Percentiles rank a stretch among this genome's conserved stretches.
Evolutionary conservation across 1,140 invertebrate genomes (phyloP).

Genomic region (Rhyacophila brunnea): DNA sequence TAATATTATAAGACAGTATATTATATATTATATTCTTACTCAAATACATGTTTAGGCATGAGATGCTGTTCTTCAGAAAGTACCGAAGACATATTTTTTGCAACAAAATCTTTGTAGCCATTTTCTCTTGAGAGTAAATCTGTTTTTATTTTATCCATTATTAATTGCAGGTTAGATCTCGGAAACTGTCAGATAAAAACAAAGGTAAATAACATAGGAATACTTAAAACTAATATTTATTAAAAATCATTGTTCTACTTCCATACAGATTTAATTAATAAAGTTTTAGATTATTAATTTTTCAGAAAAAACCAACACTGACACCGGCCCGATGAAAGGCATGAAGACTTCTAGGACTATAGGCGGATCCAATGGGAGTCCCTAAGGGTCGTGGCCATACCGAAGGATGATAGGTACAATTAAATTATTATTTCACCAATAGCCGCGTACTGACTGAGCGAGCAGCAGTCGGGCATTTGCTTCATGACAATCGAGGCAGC

Average conservation of each 20-base stretch:
- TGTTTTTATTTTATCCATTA: constrained; percentile 67
- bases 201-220: background rate
- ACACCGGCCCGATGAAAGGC: too few species aligned
- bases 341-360: too few species aligned
- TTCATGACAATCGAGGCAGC: too few species aligned
- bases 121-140: constrained; percentile 55
- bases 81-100: constrained; percentile 61
- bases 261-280: constrained; percentile 7
- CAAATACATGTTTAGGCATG: constrained; percentile 57
- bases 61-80: constrained; percentile 44
- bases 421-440: too few species aligned
- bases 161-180: constrained; percentile 65
- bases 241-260: background rate
- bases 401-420: too few species aligned
- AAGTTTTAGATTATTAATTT: constrained; percentile 17
- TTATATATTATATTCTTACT: too few species aligned
- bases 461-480: too few species aligned
- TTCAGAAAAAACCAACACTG: constrained; percentile 15
- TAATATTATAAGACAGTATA: too few species aligned
- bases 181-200: constrained; percentile 59
- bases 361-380: too few species aligned
- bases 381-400: too few species aligned
- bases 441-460: too few species aligned
- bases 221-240: background rate
- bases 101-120: constrained; percentile 72